Base-by-base conservation (phyloP, 2,888 invertebrate species). In the Chamaedrilus cognettii region DNA sequence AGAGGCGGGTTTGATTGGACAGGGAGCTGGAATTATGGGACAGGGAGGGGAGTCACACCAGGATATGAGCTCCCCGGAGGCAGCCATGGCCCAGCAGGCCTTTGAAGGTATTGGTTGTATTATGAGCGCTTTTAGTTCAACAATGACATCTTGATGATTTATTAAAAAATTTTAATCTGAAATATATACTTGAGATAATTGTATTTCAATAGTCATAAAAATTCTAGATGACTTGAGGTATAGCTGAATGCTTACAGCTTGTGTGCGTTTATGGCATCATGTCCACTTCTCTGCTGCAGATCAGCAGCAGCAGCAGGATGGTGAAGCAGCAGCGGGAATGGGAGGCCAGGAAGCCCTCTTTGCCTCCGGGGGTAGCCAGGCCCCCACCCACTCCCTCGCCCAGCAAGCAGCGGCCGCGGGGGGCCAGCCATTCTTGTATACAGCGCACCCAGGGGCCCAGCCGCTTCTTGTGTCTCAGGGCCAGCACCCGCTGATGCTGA, bases 391-490 rank as follows among this genome's bases (percentile, higher is more conserved):
- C 42, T 42, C 42, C 19, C 42, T 42, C 42, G 42, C 42, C 11
- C 42, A 42, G 42, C 42, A 42, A 11, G 11, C 42, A 42, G 19
- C 42, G 11, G 19, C 11, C 42, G 42, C 42, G 42, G 42, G 11
- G 19, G 42, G 42, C 11, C 42, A 52, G 55, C 55, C 55, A 52
- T 23, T 19, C 5, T 26, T 52, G 7, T 19, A 19, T 26, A 5
- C 26, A 26, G 55, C 55, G 11, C 55, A 52, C 5, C 26, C 55
- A 52, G 55, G 26, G 55, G 55, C 62, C 52, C 62, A 62, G 62
- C 62, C 49, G 60, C 34, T 60, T n/a, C 60, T 60, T 2, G 42
- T 60, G 60, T 60, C 60, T 30, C 60, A 60, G 60, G 49, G 49
- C 0, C 19, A 35, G 1, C 60, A 34, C 26, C 3, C 42, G 0